Base-by-base conservation (phyloP, 2,888 invertebrate species). In the Tyria jacobaeae region DNA sequence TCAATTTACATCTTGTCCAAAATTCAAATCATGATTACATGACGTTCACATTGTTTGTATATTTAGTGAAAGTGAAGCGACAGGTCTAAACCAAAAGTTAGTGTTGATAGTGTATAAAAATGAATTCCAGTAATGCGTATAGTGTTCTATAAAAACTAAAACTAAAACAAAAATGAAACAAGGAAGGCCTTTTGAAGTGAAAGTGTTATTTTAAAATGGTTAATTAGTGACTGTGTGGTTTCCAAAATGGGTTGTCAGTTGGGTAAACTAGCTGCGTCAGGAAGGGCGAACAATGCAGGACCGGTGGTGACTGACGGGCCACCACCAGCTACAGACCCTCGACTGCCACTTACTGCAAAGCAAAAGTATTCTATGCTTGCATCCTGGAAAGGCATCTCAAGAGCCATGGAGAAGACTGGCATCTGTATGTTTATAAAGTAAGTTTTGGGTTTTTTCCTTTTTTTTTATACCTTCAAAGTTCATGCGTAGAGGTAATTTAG, bases 381-480 rank as follows among this genome's bases (percentile, higher is more conserved):
- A 1, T 98, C 97, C 14, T 98, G 98, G 98, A 98, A 97, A 83
- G 98, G 97, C 34, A 98, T 98, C 78, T 96, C 97, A 72, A 95
- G 98, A 72, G 98, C 98, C 15, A 97, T 98, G 96, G 97, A 97
- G 89, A 96, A 96, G 60, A 98, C 98, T 51, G 98, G 98, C 56
- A 96, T 98, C 76, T 96, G 96, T 91, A 98, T 98, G 98, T 98
- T 98, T 89, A 95, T 98, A 89, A 97, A 97, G 98, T 98, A 94
- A 96, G 97, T 96, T 71, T 31, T 37, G 44, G 5, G 44, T 37
- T n/a, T 3, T 17, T 47, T 27, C 44, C 17, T 21, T 44, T 44
- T 44, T 44, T 21, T 10, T 44, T 12, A 10, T 12, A 1, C 21
- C 44, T 44, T 12, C 0, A 5, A 12, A 44, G 21, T 12, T 44